phyloP scores from a whole-genome alignment of 37 sponge, comb jelly and placozoan genomes.

The Halichondria panicea region DNA sequence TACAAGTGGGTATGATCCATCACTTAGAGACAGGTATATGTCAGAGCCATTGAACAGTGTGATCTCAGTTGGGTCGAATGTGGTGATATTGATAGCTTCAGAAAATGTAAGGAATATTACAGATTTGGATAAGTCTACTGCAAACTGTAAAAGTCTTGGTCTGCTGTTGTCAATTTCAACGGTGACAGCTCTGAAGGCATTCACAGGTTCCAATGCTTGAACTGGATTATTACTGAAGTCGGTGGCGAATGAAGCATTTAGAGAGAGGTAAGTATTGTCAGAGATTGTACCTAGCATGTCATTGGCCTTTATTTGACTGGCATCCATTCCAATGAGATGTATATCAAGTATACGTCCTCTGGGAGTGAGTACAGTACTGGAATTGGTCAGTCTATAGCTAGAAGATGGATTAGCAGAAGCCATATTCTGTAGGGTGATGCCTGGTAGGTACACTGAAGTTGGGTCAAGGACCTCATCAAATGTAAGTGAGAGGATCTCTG shows the following conservation, averaged over 20 bases:
- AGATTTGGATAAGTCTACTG: constrained; percentile 55
- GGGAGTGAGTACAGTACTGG: constrained; percentile 46
- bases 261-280: constrained; percentile 62
- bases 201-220: constrained; percentile 10
- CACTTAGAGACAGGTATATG: constrained; percentile 41
- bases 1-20: constrained; percentile 49
- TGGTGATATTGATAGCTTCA: constrained; percentile 73
- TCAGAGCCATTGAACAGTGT: constrained; percentile 62
- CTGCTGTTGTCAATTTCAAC: constrained; percentile 68
- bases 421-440: constrained; percentile 57
- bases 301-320: constrained; percentile 78
- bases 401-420: constrained; percentile 21
- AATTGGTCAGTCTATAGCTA: constrained; percentile 48
- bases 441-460: constrained; percentile 41
- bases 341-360: constrained; percentile 64
- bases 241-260: constrained; percentile 47
- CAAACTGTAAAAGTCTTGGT: constrained; percentile 61
- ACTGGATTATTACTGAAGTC: constrained; percentile 70
- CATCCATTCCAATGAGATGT: constrained; percentile 84
- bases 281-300: constrained; percentile 39
- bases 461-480: constrained; percentile 78
- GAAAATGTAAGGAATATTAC: constrained; percentile 67
- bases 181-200: constrained; percentile 45
- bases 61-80: constrained; percentile 56
- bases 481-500: constrained; percentile 66